Evolutionary conservation across 2,797 vertebrate genomes (phyloP).

Genomic region (Phrynocephalus forsythii): DNA sequence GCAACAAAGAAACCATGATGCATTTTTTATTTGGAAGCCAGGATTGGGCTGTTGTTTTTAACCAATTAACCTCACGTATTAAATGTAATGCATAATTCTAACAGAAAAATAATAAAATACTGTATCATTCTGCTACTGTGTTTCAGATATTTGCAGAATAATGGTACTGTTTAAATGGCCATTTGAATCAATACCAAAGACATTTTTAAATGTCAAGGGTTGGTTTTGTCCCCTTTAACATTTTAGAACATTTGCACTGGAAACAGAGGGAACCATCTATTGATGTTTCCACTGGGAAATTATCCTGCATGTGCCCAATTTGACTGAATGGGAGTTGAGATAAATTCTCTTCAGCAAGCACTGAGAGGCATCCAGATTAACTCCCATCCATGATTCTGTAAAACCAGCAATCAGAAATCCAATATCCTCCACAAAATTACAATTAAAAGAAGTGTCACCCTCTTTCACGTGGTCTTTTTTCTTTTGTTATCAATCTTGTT

Average conservation of each 20-base stretch:
- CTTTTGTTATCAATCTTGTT: neutral
- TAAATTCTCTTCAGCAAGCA: neutral
- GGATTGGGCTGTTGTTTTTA: neutral
- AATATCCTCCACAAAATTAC: neutral
- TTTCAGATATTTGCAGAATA: neutral
- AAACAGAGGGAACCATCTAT: neutral
- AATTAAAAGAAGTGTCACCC: neutral
- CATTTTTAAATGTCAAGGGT: neutral
- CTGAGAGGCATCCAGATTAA: neutral
- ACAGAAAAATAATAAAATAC: neutral
- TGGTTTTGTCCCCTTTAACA: slow-evolving; percentile 29
- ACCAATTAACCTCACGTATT: slow-evolving; percentile 14
- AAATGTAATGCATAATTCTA: slow-evolving; percentile 10
- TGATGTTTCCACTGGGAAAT: neutral
- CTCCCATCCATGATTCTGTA: neutral
- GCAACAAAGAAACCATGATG: neutral
- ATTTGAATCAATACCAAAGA: slow-evolving; percentile 45
- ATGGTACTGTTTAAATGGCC: slow-evolving; percentile 13
- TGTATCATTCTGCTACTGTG: neutral
- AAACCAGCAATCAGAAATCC: neutral
- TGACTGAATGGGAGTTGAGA: neutral
- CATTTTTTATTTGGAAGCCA: neutral
- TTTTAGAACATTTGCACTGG: neutral
- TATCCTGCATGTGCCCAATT: neutral
- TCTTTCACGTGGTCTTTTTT: neutral